Conservation (phyloP, 2,113 vertebrate genomes). For the Grammomys surdaster region DNA sequence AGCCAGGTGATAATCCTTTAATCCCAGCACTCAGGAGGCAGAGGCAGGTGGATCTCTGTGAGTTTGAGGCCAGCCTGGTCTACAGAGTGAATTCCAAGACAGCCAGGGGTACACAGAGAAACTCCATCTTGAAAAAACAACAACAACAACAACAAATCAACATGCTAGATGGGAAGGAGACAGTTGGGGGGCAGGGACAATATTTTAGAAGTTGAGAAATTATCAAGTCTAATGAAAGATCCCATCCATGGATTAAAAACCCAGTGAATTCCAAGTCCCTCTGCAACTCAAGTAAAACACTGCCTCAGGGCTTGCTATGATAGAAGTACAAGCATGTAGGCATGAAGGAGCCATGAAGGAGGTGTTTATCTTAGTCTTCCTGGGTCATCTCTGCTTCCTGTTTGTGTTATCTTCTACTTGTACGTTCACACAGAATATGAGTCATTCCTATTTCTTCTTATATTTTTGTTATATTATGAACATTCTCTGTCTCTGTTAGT, state of each 20-base stretch:
- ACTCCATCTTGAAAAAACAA: background rate
- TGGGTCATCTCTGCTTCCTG: background rate
- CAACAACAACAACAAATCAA: background rate
- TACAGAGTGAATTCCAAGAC: background rate
- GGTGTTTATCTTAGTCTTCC: background rate
- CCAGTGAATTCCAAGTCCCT: background rate
- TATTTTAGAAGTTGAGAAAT: constrained; percentile 25
- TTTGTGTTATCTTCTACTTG: background rate
- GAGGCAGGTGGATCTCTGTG: background rate
- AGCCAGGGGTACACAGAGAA: background rate
- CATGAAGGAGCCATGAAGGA: background rate
- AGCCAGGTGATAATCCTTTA: background rate
- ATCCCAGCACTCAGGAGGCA: background rate
- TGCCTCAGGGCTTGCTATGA: background rate
- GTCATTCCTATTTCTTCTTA: background rate
- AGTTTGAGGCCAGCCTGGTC: background rate
- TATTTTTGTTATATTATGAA: background rate
- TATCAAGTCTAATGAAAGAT: background rate
- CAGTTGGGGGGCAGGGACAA: background rate
- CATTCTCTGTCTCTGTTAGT: background rate
- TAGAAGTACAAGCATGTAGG: background rate
- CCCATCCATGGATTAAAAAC: background rate
- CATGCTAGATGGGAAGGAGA: background rate
- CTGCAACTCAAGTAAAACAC: background rate
- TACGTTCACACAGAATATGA: background rate